A percentile compares a stretch with the other conserved stretches of the same genome.
These are phyloP conservation scores for Anas platyrhynchos DNA, from an alignment of 2,113 vertebrate species.

Conservation along the genomic window DNA sequence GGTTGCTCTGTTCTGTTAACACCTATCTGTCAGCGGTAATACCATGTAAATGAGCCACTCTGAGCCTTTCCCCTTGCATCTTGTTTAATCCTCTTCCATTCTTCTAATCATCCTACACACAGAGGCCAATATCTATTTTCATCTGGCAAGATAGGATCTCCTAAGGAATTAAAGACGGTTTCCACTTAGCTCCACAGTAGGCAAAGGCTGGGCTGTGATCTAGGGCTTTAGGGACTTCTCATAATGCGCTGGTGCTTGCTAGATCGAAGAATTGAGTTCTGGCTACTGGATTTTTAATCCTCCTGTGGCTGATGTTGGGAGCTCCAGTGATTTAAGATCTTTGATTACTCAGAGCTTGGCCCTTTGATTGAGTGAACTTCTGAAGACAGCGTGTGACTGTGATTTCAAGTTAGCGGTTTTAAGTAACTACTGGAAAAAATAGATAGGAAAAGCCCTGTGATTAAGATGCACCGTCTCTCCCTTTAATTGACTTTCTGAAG, in stretches of 20 bases:
- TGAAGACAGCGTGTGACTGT: constrained; percentile 83
- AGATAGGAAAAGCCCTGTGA: constrained; percentile 78
- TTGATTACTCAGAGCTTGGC: constrained; percentile 94
- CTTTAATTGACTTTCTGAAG: constrained; percentile 80
- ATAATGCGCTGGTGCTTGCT: constrained; percentile 85
- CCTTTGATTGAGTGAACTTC: constrained; percentile 98
- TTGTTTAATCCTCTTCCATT: constrained; percentile 92
- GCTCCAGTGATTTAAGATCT: constrained; percentile 97
- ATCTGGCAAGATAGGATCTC: constrained; percentile 97
- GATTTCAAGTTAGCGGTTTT: constrained; percentile 85
- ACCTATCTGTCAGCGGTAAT: constrained; percentile 81
- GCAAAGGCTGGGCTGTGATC: constrained; percentile 92
- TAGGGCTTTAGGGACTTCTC: constrained; percentile 95
- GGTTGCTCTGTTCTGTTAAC: constrained; percentile 73
- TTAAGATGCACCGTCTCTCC: constrained; percentile 74
- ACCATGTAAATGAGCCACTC: constrained; percentile 87
- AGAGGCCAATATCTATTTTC: constrained; percentile 98
- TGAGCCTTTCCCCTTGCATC: constrained; percentile 78
- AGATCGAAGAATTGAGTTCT: constrained; percentile 95
- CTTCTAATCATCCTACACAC: constrained; percentile 95
- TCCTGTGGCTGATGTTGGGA: constrained; percentile 91
- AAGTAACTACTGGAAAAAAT: constrained; percentile 79
- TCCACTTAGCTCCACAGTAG: constrained; percentile 83
- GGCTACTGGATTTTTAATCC: constrained; percentile 99
- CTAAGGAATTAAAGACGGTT: constrained; percentile 94